Conservation (phyloP, 2,888 invertebrate species). For the Timema podura region DNA sequence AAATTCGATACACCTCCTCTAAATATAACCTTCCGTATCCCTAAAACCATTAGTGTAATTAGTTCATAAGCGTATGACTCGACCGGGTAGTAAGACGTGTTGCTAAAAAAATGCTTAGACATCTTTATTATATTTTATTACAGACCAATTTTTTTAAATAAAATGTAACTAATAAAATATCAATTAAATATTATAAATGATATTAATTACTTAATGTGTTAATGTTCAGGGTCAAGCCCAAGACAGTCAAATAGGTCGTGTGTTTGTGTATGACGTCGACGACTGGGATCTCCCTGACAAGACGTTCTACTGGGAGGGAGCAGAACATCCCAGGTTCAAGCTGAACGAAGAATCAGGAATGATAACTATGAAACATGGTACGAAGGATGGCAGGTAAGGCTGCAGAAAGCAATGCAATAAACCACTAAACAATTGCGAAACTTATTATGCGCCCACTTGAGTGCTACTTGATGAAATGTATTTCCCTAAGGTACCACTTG, state of each 20-base stretch:
- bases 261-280: constrained; percentile 56
- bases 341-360: constrained; percentile 48
- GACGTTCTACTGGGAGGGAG: constrained; percentile 48
- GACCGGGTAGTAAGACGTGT: too few species aligned
- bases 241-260: constrained; percentile 52
- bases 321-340: constrained; percentile 44
- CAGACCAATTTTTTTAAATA: too few species aligned
- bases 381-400: constrained; percentile 47
- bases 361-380: constrained; percentile 53
- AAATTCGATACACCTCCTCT: too few species aligned
- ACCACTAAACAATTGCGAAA: too few species aligned
- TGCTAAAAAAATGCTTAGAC: too few species aligned
- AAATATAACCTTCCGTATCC: too few species aligned
- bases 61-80: too few species aligned
- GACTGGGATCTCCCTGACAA: constrained; percentile 61
- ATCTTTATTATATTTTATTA: too few species aligned
- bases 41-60: too few species aligned
- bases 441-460: background rate
- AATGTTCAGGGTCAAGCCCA: constrained; percentile 43
- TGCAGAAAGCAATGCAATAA: background rate
- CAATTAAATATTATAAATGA: too few species aligned
- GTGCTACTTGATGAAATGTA: constrained; percentile 31
- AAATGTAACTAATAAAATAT: too few species aligned
- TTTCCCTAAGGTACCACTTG: constrained; percentile 39
- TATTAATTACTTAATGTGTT: background rate